These are phyloP conservation scores for Apeira syringaria DNA, from an alignment of 2,888 invertebrate species.

Conservation along the genomic window DNA sequence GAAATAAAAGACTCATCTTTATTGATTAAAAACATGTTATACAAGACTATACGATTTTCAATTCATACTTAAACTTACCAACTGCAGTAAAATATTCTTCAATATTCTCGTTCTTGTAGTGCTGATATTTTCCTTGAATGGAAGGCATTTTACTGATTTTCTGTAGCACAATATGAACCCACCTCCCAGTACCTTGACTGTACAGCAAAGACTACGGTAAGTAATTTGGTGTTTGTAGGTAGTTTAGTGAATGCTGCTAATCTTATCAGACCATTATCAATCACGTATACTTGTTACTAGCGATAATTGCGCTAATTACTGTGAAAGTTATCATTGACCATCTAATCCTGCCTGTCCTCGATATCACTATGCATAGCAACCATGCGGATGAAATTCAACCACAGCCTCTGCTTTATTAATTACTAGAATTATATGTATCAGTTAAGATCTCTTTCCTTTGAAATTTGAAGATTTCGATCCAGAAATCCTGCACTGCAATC, in stretches of 20 bases:
- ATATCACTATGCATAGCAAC: constrained; percentile 6
- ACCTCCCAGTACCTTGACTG: too few relatives aligned
- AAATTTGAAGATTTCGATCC: too few relatives aligned
- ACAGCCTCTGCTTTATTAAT: too few relatives aligned
- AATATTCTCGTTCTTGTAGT: constrained; percentile 86
- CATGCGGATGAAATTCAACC: too few relatives aligned
- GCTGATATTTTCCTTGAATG: constrained; percentile 85
- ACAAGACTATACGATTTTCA: background rate
- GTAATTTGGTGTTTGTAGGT: background rate
- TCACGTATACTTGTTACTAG: constrained; percentile 26
- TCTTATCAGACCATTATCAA: constrained; percentile 32
- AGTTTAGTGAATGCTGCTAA: constrained; percentile 5
- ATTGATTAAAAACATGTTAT: too few relatives aligned
- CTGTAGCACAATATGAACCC: too few relatives aligned
- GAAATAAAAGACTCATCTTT: too few relatives aligned
- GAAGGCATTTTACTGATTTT: constrained; percentile 79
- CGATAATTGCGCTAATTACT: constrained; percentile 5
- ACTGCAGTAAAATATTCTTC: constrained; percentile 86
- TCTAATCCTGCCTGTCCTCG: background rate
- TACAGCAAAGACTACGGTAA: too few relatives aligned
- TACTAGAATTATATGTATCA: too few relatives aligned
- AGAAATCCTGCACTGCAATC: too few relatives aligned
- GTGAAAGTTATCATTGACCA: constrained; percentile 1
- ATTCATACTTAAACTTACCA: constrained; percentile 66
- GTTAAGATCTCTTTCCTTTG: too few relatives aligned